phyloP scores from a whole-genome alignment of 2,888 invertebrate species.

The Syrphus vitripennis region DNA sequence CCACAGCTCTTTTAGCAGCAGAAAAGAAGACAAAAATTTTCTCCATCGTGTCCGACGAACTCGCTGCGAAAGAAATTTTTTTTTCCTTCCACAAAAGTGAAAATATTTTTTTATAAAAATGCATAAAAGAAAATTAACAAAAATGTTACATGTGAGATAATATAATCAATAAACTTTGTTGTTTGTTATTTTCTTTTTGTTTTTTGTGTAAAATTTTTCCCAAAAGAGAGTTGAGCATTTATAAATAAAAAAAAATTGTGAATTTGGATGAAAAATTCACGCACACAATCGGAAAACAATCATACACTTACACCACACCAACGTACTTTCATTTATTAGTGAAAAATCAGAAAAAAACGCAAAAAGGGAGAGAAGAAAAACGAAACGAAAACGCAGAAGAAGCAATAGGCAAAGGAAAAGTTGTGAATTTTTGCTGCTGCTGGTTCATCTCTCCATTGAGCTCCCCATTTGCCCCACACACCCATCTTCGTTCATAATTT shows the following conservation, averaged over 20 bases:
- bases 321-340: slow-evolving; percentile 63
- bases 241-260: slow-evolving; percentile 42
- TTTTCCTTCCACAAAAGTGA: slow-evolving; percentile 54
- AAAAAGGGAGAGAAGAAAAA: slow-evolving; percentile 11
- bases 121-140: slow-evolving; percentile 62
- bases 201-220: slow-evolving; percentile 61
- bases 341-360: slow-evolving; percentile 48
- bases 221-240: slow-evolving; percentile 59
- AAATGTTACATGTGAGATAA: slow-evolving; percentile 70
- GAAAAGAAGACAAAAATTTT: slow-evolving; percentile 56
- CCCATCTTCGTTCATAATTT: not conserved
- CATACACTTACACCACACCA: slow-evolving; percentile 57
- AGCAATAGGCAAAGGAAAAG: slow-evolving; percentile 23
- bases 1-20: slow-evolving; percentile 24
- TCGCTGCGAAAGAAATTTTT: slow-evolving; percentile 44
- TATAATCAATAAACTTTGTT: slow-evolving; percentile 51
- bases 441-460: not conserved
- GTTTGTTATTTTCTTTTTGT: slow-evolving; percentile 67
- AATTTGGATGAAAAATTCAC: slow-evolving; percentile 62
- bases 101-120: slow-evolving; percentile 49
- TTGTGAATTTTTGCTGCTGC: slow-evolving; percentile 53
- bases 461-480: not conserved
- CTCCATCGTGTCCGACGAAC: slow-evolving; percentile 59
- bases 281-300: slow-evolving; percentile 26
- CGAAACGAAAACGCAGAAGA: slow-evolving; percentile 7